Evolutionary conservation across 2,113 vertebrate species (phyloP).

Genomic region (Heliornis fulica): DNA sequence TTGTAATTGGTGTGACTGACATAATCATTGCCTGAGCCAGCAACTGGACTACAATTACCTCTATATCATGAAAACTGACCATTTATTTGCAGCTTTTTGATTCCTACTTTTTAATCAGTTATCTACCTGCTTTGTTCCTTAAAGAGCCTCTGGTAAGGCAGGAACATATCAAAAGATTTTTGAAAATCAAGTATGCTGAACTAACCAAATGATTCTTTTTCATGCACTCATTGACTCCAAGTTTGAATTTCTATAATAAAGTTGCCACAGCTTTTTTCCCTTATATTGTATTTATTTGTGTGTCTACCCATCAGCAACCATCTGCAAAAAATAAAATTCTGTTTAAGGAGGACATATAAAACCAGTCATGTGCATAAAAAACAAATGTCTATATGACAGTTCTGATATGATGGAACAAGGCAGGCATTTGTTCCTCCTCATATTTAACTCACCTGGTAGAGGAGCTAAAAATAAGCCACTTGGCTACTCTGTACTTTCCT

Average conservation of each 20-base stretch:
- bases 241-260: not conserved
- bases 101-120: not conserved
- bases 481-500: not conserved
- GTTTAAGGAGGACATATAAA: not conserved
- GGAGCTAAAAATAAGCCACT: not conserved
- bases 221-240: not conserved
- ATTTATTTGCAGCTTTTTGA: not conserved
- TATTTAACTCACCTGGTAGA: not conserved
- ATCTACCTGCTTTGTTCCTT: not conserved
- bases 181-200: not conserved
- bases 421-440: not conserved
- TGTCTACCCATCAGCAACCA: not conserved
- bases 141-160: not conserved
- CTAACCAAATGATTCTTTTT: not conserved
- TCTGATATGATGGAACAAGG: not conserved
- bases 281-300: not conserved
- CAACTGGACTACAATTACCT: not conserved
- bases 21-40: not conserved
- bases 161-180: not conserved
- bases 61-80: not conserved
- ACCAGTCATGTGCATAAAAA: not conserved
- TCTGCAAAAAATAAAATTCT: not conserved
- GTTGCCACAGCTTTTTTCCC: not conserved
- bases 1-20: not conserved
- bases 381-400: not conserved